Percentiles rank a stretch among this genome's conserved stretches.
Conservation (phyloP, 2,888 invertebrate genomes). For the Acrobasis suavella region DNA sequence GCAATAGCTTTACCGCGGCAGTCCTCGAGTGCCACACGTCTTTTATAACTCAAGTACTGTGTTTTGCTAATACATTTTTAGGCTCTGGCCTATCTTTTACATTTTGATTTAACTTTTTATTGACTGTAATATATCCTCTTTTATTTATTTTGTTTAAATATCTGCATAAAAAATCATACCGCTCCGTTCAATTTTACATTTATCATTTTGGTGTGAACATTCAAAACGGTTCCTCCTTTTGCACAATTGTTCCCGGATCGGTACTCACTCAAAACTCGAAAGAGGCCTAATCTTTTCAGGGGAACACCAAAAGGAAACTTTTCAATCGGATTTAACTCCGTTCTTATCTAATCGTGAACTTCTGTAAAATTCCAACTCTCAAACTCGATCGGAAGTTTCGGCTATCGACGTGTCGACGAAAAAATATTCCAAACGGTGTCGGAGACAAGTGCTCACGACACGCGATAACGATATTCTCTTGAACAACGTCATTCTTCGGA, state of each 20-base stretch:
- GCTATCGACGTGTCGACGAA: conserved; percentile 37
- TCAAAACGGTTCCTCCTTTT: conserved; percentile 15
- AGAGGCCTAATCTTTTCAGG: conserved; percentile 60
- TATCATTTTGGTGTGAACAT: too few species aligned
- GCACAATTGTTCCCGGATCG: conserved; percentile 22
- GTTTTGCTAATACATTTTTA: too few species aligned
- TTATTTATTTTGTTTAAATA: too few species aligned
- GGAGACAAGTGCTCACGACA: conserved; percentile 26
- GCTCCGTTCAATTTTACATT: too few species aligned
- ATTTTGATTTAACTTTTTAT: too few species aligned
- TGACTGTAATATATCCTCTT: too few species aligned
- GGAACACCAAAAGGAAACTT: conserved; percentile 65
- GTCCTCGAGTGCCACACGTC: too few species aligned
- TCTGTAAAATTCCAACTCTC: conserved; percentile 63
- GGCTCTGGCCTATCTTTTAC: too few species aligned
- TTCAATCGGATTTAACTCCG: conserved; percentile 68
- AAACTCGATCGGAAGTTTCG: conserved; percentile 45
- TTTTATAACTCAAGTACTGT: too few species aligned
- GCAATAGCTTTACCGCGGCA: too few species aligned
- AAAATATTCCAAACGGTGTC: conserved; percentile 35
- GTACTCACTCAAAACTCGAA: conserved; percentile 48
- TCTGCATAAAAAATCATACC: too few species aligned
- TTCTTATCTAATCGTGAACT: conserved; percentile 70
- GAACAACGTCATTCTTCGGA: background rate
- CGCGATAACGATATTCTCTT: conserved; percentile 33